A percentile compares a stretch with the other conserved stretches of the same genome.
Evolutionary conservation across 2,113 vertebrate species (phyloP).

Genomic region (Nibea albiflora): DNA sequence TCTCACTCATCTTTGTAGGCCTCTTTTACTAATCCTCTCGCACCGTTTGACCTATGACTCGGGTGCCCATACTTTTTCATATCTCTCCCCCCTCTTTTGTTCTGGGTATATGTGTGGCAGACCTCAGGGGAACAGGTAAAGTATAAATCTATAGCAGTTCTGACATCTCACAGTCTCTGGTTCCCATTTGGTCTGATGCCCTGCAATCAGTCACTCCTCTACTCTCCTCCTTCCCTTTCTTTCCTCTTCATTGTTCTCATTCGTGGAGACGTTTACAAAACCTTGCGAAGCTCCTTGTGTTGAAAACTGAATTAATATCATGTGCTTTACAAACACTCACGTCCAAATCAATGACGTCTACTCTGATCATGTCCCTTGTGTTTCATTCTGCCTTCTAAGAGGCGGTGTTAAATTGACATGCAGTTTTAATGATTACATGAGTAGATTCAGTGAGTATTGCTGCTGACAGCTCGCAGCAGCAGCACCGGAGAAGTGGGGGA

Average conservation of each 20-base stretch:
- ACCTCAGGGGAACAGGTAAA: constrained; percentile 72
- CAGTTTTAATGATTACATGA: constrained; percentile 49
- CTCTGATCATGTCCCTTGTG: constrained; percentile 18
- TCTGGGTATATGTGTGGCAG: constrained; percentile 72
- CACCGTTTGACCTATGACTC: constrained; percentile 69
- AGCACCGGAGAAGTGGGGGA: background rate
- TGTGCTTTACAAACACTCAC: constrained; percentile 35
- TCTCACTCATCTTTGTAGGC: constrained; percentile 60
- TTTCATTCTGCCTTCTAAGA: constrained; percentile 25
- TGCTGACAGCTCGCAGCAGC: constrained; percentile 55
- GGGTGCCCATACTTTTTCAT: constrained; percentile 63
- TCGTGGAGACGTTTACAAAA: constrained; percentile 38
- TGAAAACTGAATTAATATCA: constrained; percentile 58
- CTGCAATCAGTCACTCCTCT: constrained; percentile 72
- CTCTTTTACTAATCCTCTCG: constrained; percentile 64
- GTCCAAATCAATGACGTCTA: constrained; percentile 36
- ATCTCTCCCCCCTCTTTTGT: constrained; percentile 57
- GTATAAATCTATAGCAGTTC: constrained; percentile 72
- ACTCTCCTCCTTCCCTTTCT: constrained; percentile 46
- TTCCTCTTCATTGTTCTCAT: constrained; percentile 50
- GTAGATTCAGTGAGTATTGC: constrained; percentile 23
- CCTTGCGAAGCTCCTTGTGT: constrained; percentile 32
- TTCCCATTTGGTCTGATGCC: constrained; percentile 77
- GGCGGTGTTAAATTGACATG: constrained; percentile 37
- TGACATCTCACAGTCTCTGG: constrained; percentile 79